Base-by-base conservation (phyloP, 1,140 invertebrate species). In the Plectus sambesii region DNA sequence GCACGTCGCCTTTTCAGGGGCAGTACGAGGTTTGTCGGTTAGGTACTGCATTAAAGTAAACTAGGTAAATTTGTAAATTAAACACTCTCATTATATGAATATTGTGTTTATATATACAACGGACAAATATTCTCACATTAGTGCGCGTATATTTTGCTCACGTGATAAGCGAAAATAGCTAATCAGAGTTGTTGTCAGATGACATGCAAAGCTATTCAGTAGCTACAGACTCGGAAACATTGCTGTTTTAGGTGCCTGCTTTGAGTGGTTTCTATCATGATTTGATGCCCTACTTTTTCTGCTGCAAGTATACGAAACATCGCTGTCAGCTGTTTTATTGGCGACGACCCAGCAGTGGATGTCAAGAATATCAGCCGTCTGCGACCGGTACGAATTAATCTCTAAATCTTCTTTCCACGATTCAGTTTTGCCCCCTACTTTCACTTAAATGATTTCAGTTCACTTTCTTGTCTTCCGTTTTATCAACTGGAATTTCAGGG, bases 301-400 rank as follows among this genome's bases (percentile, higher is more conserved):
- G 63, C 37, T 66, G 63, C 49, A 66, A 69, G 50, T 66, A 59
- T 27, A 52, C 63, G 26, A 63, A 69, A 38, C 64, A 64, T 56
- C 63, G 63, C 17, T 66, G 63, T 51, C 63, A 66, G 48, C 52
- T 66, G 59, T 66, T 66, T 53, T 66, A 66, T 38, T 66, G 63
- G 63, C 56, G 63, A 20, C 50, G 63, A n/a, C 63, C 63, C 1
- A 56, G 47, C 36, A 62, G 58, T 9, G 66, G 55, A 4, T 66
- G 63, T 51, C 63, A 66, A 29, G 47, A 66, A 30, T 66, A 66
- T 47, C 66, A 69, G 30, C 66, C 63, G n/a, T 61, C 63, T 6
- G 66, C 66, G 35, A 53, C 62, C 20, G 63, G 63, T 49, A 37
- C 29, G n/a, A 17, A 33, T 12, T 12, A 12, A 12, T 33, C 30